Base-by-base conservation (phyloP, 1,140 invertebrate genomes). In the Phymastichus coffea region DNA sequence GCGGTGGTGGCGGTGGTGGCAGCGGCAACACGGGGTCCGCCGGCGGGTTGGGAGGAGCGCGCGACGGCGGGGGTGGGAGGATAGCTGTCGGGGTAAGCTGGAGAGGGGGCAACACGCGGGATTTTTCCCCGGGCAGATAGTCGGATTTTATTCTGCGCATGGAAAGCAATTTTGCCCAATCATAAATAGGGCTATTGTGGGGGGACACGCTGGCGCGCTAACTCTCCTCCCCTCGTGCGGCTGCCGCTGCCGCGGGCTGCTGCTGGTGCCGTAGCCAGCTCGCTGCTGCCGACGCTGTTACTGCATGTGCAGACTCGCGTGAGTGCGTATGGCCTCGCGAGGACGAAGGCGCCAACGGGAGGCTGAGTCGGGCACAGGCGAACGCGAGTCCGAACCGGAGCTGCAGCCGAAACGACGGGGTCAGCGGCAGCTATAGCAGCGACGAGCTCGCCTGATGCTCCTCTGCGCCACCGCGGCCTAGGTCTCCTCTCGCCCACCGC, bases 101-200 rank as follows among this genome's bases (percentile, higher is more conserved):
- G 38, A 41, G 19, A 19, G 38, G 44, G 17, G 38, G 52, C 66
- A n/a, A 17, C 49, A 62, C 9, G 25, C 19, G 1, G 43, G 75
- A 78, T 78, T 79, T 79, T 79, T 79, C 75, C 76, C 71, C 57
- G 49, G 57, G 68, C 72, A 69, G 72, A 69, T 71, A 72, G 76
- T 74, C 67, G 72, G 76, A 79, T 79, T 80, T 80, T 80, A 79
- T 80, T 79, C 78, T 79, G 78, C 78, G 77, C 78, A 78, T 79
- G 78, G 78, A 78, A 80, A 80, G 78, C 78, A 80, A 80, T 80
- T 80, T 80, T 80, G 75, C 76, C 78, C 78, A 80, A 80, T 80
- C 78, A 79, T 79, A 80, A 80, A 80, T 79, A 80, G 78, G 78
- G 77, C 77, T 78, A 79, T 80, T 80, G 77, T 79, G 76, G 77